Evolutionary conservation across 2,888 invertebrate species (phyloP), one percentile per base, ranked within the genome.

Genomic region (Chesias legatella): DNA sequence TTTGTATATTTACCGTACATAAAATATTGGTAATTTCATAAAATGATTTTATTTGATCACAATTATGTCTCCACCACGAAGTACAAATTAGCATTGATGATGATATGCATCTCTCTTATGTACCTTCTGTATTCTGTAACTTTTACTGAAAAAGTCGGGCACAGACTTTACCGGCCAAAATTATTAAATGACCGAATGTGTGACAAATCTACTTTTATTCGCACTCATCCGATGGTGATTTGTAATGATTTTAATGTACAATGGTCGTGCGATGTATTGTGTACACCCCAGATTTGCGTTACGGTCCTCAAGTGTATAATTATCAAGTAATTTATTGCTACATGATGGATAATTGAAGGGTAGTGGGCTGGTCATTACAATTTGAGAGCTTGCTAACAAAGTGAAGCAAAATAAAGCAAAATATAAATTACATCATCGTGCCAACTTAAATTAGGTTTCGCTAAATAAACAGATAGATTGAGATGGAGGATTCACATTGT

Each of bases 161-260:
- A 5, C 6, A 7, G n/a, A 7, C 6, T 22, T 2, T 22, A 33
- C 25, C 33, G 27, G 30, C 27, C 10, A 27, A 6, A 20, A n/a
- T 1, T 1, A 1, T 7, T 6, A 5, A 7, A 7, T 5, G 1
- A 1, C n/a, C 11, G 22, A 27, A 23, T 3, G 23, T 17, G 10
- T 42, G n/a, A 27, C 3, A 8, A 31, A 4, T 8, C 26, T 23
- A 24, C 22, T 24, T 36, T 24, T 7, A 68, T 76, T 81, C 73
- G 73, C 66, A 67, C 67, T 74, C 75, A 75, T 80, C 66, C 67
- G 60, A 71, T 67, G 55, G 56, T 71, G 72, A 84, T 84, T 85
- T 81, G 82, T 80, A 78, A 83, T 79, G 71, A 82, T 75, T 85
- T 81, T 79, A 79, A 81, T 80, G 79, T 59, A 64, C 64, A 43